Base-by-base conservation (phyloP, 2,888 invertebrate genomes). In the Hyposoter dolosus region DNA sequence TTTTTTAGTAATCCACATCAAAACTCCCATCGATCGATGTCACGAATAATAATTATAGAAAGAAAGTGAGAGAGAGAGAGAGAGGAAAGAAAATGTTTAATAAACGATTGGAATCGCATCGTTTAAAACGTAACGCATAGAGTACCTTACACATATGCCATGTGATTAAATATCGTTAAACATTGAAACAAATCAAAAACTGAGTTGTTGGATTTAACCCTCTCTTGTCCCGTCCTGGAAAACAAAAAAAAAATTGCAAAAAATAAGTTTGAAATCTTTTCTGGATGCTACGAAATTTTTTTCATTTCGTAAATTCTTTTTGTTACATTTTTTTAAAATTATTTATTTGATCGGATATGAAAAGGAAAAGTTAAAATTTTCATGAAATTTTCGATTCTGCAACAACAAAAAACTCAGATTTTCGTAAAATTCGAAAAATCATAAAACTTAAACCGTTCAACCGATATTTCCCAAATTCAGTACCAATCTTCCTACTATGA, bases 1-100 rank as follows among this genome's bases (percentile, higher is more conserved):
- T 93, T 94, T 94, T 94, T 93, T 94, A 94, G 94, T 94, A 94
- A 94, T 93, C 93, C 90, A 93, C 90, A 90, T 84, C 90, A 89
- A 87, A 87, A 87, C 84, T 84, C 90, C 89, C 88, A 82, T 83
- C 77, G 72, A 89, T 66, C 77, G 40, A 87, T 91, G 91, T 84
- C 82, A 87, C 87, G 85, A 87, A 89, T 82, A 87, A 89, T 85
- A n/a, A 50, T 50, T 23, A 28, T 87, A 89, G 87, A 89, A 89
- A 85, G 90, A 56, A n/a, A 89, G 35, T n/a, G 15, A 6, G 12
- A 74, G 72, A 69, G 74, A 56, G 45, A 60, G 47, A 72, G 12
- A 60, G 43, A 35, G 72, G 45, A 66, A 65, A 63, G 71, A 63
- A 79, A 53, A 83, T 75, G 66, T 50, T 32, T 19, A 50, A 28